These are phyloP conservation scores for Rhyzopertha dominica DNA, from an alignment of 1,140 invertebrate species.

Conservation along the genomic window DNA sequence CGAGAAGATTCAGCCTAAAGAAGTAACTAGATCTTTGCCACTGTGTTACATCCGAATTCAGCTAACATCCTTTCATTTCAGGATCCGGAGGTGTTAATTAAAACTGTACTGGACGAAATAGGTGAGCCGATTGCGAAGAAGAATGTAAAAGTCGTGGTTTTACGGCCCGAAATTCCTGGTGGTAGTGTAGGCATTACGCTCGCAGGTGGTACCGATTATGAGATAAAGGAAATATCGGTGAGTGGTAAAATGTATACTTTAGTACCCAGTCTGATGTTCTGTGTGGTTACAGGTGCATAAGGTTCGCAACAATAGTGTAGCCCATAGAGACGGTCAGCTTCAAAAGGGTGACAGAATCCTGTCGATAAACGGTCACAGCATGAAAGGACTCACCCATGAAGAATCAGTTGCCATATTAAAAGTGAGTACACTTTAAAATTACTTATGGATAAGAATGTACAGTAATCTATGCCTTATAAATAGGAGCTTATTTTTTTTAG, in stretches of 20 bases:
- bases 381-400: conserved; percentile 74
- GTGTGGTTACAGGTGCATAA: conserved; percentile 74
- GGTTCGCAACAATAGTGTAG: conserved; percentile 76
- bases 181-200: conserved; percentile 81
- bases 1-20: no score
- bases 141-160: no score
- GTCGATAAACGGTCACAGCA: conserved; percentile 81
- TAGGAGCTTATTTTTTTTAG: conserved; percentile 13
- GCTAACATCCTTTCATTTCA: no score
- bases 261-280: conserved; percentile 3
- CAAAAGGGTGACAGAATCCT: conserved; percentile 81
- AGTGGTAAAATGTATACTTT: conserved; percentile 31
- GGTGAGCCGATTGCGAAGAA: no score
- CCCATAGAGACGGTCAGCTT: conserved; percentile 78
- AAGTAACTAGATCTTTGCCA: no score
- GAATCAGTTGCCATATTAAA: conserved; percentile 82
- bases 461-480: not conserved
- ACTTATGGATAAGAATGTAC: not conserved
- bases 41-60: no score
- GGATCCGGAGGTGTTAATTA: no score
- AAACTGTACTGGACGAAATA: no score
- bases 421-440: conserved; percentile 45
- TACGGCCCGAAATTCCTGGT: conserved; percentile 53
- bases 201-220: conserved; percentile 82
- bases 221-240: conserved; percentile 86